Conservation (phyloP, 2,888 invertebrate genomes). For the Arge pagana region DNA sequence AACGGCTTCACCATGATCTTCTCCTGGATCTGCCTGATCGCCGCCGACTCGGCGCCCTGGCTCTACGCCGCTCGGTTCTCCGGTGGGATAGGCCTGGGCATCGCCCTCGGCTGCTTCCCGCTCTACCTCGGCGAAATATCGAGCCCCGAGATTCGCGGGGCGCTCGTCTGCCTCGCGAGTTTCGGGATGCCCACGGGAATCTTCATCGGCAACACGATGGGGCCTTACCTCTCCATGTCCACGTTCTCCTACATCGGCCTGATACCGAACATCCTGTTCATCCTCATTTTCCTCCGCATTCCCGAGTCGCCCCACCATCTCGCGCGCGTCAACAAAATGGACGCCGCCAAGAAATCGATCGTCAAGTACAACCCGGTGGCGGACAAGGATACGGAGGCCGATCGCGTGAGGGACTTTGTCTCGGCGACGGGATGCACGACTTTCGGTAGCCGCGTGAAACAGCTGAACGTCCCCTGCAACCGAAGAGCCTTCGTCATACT, state of each 20-base stretch:
- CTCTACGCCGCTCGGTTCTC: slow-evolving; percentile 35
- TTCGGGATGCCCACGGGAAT: slow-evolving; percentile 1
- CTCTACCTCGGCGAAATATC: slow-evolving; percentile 47
- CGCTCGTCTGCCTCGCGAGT: slow-evolving; percentile 30
- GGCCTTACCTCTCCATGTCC: slow-evolving; percentile 4
- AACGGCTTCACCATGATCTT: slow-evolving; percentile 34
- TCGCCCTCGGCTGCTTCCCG: slow-evolving; percentile 41
- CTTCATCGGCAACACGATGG: slow-evolving; percentile 8
- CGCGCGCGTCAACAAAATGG: slow-evolving; percentile 3
- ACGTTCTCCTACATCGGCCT: slow-evolving; percentile 15
- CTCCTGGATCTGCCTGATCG: slow-evolving; percentile 36
- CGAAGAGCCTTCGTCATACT: slow-evolving; percentile 32
- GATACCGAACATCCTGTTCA: slow-evolving; percentile 3
- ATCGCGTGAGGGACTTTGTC: slow-evolving; percentile 34
- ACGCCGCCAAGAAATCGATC: slow-evolving; percentile 37
- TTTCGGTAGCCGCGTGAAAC: slow-evolving; percentile 25
- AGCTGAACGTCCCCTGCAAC: slow-evolving; percentile 29
- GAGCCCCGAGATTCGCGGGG: slow-evolving; percentile 40
- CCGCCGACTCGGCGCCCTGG: slow-evolving; percentile 35
- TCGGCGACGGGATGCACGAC: slow-evolving; percentile 15
- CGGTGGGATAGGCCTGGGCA: slow-evolving; percentile 39
- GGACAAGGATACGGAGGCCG: slow-evolving; percentile 34
- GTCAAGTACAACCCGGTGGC: slow-evolving; percentile 37
- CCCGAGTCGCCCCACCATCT: slow-evolving; percentile 20
- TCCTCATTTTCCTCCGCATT: slow-evolving; percentile 2